phyloP scores from a whole-genome alignment of 2,888 invertebrate species.

The Fragum fragum region DNA sequence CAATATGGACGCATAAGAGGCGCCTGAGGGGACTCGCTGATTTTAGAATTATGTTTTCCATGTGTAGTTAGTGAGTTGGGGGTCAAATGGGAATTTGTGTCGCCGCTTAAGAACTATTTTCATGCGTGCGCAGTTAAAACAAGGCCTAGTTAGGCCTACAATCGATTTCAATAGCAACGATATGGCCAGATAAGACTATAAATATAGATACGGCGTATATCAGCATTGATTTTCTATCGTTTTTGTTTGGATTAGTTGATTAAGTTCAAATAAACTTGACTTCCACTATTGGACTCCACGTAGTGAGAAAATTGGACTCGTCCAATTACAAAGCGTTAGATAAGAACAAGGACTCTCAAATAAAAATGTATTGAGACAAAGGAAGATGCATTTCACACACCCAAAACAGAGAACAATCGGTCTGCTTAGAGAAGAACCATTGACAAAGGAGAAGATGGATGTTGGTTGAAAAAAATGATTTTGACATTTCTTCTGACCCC shows the following conservation, averaged over 20 bases:
- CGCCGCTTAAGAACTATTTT: slow-evolving; percentile 76
- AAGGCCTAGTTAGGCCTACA: slow-evolving; percentile 61
- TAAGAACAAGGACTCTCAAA: background rate
- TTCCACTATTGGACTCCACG: background rate
- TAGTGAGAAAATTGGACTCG: background rate
- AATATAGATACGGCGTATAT: slow-evolving; percentile 11
- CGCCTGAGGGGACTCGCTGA: slow-evolving; percentile 50
- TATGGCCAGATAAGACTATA: slow-evolving; percentile 11
- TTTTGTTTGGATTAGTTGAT: background rate
- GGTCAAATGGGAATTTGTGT: slow-evolving; percentile 65
- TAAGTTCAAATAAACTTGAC: slow-evolving; percentile 10
- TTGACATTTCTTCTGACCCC: too few species aligned
- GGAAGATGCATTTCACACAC: too few species aligned
- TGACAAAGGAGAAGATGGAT: too few species aligned
- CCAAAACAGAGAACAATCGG: too few species aligned
- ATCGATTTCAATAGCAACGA: slow-evolving; percentile 66
- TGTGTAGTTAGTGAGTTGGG: slow-evolving; percentile 58
- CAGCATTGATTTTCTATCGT: slow-evolving; percentile 8
- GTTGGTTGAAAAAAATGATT: too few species aligned
- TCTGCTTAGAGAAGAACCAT: too few species aligned
- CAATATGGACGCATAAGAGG: slow-evolving; percentile 64
- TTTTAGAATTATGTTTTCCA: slow-evolving; percentile 51
- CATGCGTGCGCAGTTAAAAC: slow-evolving; percentile 73
- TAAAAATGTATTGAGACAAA: too few species aligned
- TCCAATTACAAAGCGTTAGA: background rate